Evolutionary conservation across 1,140 invertebrate species (phyloP), one percentile per base, ranked within the genome.

Genomic region (Babylonia areolata): DNA sequence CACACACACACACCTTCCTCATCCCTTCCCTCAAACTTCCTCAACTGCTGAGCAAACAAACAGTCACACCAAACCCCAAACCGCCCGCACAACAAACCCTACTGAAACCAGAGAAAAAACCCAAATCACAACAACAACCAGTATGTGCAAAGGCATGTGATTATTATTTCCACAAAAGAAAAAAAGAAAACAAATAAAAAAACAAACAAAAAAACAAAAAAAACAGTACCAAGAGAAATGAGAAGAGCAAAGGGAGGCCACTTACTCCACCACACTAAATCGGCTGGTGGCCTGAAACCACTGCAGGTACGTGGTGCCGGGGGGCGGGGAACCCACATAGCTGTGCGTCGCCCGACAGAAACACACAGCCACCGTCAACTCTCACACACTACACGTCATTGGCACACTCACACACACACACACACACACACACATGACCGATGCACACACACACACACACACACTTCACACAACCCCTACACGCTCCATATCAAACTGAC

Each of bases 261-360:
- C 82, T 84, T 84, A 84, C 82, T 84, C 82, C 82, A 84, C 64
- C 40, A 84, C 82, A 58, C 82, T 84, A 84, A 84, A 84, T 3
- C 82, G 58, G 69, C 69, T 84, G 82, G 82, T 84, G 82, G 82
- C 69, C 58, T 84, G 82, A 84, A 69, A 84, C 82, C 82, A 71
- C 64, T 84, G 82, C 15, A 84, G 64, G 69, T 84, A 73, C 2
- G 69, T 84, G 64, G 64, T 84, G 64, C 82, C 40, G 35, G 58
- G 82, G 64, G 82, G 69, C 23, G 37, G 82, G 82, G 82, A 84
- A 37, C 82, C 82, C 28, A 77, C 37, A 77, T 40, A 77, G 35
- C 75, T 77, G 75, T 77, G 75, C 12, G 35, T 51, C 71, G n/a
- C 31, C 54, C 37, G 54, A 69, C 54, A 82, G 54, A 82, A 82